Evolutionary conservation across 1,140 invertebrate species (phyloP), one percentile per base, ranked within the genome.

Genomic region (Myzus persicae): DNA sequence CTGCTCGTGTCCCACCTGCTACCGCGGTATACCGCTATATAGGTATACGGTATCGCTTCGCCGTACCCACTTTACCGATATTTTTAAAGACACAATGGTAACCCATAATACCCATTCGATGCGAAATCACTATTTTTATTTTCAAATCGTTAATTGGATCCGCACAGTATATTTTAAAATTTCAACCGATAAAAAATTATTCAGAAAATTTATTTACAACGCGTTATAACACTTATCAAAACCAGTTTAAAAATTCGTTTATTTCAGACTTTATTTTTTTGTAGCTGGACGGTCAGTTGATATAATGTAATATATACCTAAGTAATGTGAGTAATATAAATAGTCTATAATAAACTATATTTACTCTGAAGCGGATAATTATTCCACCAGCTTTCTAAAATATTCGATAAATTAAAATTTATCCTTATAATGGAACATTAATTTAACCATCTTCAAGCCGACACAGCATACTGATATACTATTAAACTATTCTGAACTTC

Each of bases 71-170:
- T 90, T 90, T 51, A 59, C 88, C 88, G 88, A 90, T 6, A 90
- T 90, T 90, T 67, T 67, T 67, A 90, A 90, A 59, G 26, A 90
- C 89, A 54, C 36, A 22, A 87, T n/a, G n/a, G 22, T 24, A 42
- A 87, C 42, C 26, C 26, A n/a, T 18, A 38, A 44, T n/a, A 87
- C 42, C 31, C 0, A 42, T 38, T 40, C 82, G 40, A 42, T 22
- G 31, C 11, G 20, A 31, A 87, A 18, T 31, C n/a, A 89, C 4
- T 89, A 38, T 38, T 89, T 51, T n/a, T 51, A 22, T 89, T 89
- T 51, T 24, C 22, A 36, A 48, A 89, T 38, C 36, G 22, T 9
- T 89, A 89, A 89, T 51, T 89, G 48, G 87, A 18, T 89, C 51
- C n/a, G n/a, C 20, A 26, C 87, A 51, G 11, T 51, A 51, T 88